phyloP scores from a whole-genome alignment of 2,113 vertebrate genomes.

The Notarius lentiginosus region DNA sequence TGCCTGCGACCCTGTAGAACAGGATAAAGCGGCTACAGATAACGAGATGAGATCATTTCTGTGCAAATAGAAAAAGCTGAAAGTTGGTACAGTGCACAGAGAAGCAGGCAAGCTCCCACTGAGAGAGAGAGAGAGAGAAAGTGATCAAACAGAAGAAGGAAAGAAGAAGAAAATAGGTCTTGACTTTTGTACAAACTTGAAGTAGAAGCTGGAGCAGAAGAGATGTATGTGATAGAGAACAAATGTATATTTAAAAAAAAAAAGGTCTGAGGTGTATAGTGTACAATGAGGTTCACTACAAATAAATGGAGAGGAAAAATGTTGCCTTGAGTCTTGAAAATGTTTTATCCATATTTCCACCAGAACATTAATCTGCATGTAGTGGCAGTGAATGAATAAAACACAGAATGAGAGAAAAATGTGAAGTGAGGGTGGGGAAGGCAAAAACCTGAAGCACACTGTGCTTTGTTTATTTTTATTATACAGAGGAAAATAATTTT shows the following conservation, averaged over 20 bases:
- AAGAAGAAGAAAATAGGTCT: background rate
- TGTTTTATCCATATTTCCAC: background rate
- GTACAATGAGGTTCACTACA: background rate
- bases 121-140: background rate
- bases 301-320: background rate
- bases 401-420: background rate
- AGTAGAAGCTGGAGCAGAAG: background rate
- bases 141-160: background rate
- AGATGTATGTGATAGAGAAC: background rate
- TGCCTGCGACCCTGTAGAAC: too few relatives aligned
- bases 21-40: too few relatives aligned
- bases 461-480: background rate
- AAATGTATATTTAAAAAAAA: background rate
- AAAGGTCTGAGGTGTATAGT: background rate
- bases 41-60: too few relatives aligned
- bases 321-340: background rate
- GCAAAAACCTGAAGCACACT: background rate
- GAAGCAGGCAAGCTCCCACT: background rate
- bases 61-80: background rate
- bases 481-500: background rate
- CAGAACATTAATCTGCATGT: background rate
- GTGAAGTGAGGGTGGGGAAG: background rate
- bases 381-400: background rate
- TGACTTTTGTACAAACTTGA: background rate
- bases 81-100: too few relatives aligned